Percentiles rank a stretch among this genome's conserved stretches.
Evolutionary conservation across 2,888 invertebrate species (phyloP).

Genomic region (Aromia moschata): DNA sequence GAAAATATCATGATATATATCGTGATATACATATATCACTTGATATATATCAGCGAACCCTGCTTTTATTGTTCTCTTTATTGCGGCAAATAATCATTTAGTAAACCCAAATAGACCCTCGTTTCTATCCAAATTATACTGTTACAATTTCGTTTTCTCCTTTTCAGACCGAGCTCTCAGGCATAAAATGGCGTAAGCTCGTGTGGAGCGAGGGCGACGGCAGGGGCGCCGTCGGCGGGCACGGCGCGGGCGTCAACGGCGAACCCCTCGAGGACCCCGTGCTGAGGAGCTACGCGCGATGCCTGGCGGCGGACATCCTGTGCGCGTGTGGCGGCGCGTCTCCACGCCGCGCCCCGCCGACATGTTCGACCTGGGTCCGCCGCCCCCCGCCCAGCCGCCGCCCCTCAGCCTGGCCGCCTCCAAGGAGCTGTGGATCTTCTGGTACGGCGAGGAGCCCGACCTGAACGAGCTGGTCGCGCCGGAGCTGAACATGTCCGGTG

Average conservation of each 20-base stretch:
- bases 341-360: slow-evolving; percentile 66
- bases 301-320: slow-evolving; percentile 92
- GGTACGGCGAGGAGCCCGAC: slow-evolving; percentile 98
- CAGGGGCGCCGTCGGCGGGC: slow-evolving; percentile 48
- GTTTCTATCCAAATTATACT: too few relatives aligned
- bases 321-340: slow-evolving; percentile 98
- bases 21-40: too few relatives aligned
- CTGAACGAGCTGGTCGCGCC: slow-evolving; percentile 84
- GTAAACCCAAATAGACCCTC: too few relatives aligned
- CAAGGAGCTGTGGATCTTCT: slow-evolving; percentile 99
- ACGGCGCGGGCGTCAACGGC: slow-evolving; percentile 58
- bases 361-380: slow-evolving; percentile 61
- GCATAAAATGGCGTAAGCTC: slow-evolving; percentile 98
- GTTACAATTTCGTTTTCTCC: slow-evolving; percentile 21
- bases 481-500: slow-evolving; percentile 87
- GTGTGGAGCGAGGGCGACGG: slow-evolving; percentile 79
- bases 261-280: slow-evolving; percentile 91
- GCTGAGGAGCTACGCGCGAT: slow-evolving; percentile 88
- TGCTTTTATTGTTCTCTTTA: too few relatives aligned
- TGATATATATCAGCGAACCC: too few relatives aligned
- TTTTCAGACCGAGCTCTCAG: slow-evolving; percentile 97
- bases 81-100: too few relatives aligned
- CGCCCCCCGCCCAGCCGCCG: slow-evolving; percentile 67
- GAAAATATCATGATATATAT: too few relatives aligned
- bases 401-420: slow-evolving; percentile 85